A percentile compares a stretch with the other conserved stretches of the same genome.
Evolutionary conservation across 2,797 vertebrate species (phyloP).

Genomic region (Oceanodroma leucorhoa): DNA sequence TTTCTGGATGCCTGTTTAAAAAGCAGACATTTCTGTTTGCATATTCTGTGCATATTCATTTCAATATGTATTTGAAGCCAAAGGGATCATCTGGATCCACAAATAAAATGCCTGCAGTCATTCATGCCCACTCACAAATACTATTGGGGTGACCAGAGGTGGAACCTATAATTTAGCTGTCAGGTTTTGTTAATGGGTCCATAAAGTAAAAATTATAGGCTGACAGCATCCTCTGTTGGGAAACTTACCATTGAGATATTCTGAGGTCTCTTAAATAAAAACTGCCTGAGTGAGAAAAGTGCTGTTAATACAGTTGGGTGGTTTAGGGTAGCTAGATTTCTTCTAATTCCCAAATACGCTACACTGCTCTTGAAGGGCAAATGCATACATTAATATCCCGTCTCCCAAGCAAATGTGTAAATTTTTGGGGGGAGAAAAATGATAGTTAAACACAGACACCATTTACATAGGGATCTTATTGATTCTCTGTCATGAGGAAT

Average conservation of each 20-base stretch:
- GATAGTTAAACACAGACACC: not conserved
- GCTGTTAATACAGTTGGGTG: not conserved
- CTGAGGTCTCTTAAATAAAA: constrained; percentile 17
- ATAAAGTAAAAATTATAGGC: constrained; percentile 53
- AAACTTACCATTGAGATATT: not conserved
- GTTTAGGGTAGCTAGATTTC: not conserved
- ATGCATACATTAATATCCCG: not conserved
- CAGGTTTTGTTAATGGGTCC: constrained; percentile 28
- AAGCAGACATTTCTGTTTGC: constrained; percentile 2
- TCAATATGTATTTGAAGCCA: not conserved
- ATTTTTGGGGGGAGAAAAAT: not conserved
- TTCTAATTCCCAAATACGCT: not conserved
- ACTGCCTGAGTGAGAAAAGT: not conserved
- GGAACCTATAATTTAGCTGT: constrained; percentile 51
- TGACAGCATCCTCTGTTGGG: not conserved
- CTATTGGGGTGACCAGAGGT: not conserved
- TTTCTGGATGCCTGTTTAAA: not conserved
- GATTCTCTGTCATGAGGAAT: not conserved
- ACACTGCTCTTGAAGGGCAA: not conserved
- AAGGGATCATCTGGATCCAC: not conserved
- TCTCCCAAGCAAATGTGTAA: not conserved
- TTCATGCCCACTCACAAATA: constrained; percentile 11
- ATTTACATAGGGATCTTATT: not conserved
- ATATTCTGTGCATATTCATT: not conserved
- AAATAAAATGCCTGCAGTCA: constrained; percentile 9